Conservation (phyloP, 2,888 invertebrate genomes). For the Acanthopleura granulata region DNA sequence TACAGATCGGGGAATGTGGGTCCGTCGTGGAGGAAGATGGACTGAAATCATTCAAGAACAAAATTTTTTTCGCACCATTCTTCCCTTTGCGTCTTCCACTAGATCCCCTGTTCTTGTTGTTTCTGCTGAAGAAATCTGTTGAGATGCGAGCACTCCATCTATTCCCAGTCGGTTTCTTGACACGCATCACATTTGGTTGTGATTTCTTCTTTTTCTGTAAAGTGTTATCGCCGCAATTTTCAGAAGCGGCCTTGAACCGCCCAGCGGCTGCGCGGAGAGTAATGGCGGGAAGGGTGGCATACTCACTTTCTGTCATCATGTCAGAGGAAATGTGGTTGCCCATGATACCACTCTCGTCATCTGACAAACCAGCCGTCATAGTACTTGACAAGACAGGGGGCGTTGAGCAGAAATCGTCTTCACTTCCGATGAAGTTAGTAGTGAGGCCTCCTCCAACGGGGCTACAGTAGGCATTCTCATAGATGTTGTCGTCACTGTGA, state of each 20-base stretch:
- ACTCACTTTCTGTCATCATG: conserved; percentile 18
- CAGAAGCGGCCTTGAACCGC: neutral
- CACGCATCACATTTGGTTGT: neutral
- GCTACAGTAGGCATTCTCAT: conserved; percentile 11
- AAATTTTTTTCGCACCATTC: conserved; percentile 7
- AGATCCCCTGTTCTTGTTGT: conserved; percentile 8
- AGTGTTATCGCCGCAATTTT: neutral
- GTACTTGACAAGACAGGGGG: neutral
- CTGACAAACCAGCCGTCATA: neutral
- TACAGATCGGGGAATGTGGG: conserved; percentile 11
- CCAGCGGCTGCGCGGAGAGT: neutral
- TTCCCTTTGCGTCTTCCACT: conserved; percentile 10
- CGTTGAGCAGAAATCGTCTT: neutral
- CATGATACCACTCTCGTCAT: neutral
- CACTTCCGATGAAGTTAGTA: conserved; percentile 14
- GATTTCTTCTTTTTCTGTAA: conserved; percentile 13
- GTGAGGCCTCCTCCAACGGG: neutral
- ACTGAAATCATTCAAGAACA: conserved; percentile 16
- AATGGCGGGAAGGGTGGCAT: conserved; percentile 14
- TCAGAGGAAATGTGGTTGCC: neutral
- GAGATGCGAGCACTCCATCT: conserved; percentile 1
- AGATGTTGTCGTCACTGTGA: neutral
- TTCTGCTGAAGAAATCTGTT: conserved; percentile 8
- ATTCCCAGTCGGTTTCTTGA: conserved; percentile 1
- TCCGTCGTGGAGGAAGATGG: conserved; percentile 12